Percentiles rank a stretch among this genome's conserved stretches.
These are phyloP conservation scores for Drosophila rellima DNA, from an alignment of 2,888 invertebrate species.

Conservation along the genomic window DNA sequence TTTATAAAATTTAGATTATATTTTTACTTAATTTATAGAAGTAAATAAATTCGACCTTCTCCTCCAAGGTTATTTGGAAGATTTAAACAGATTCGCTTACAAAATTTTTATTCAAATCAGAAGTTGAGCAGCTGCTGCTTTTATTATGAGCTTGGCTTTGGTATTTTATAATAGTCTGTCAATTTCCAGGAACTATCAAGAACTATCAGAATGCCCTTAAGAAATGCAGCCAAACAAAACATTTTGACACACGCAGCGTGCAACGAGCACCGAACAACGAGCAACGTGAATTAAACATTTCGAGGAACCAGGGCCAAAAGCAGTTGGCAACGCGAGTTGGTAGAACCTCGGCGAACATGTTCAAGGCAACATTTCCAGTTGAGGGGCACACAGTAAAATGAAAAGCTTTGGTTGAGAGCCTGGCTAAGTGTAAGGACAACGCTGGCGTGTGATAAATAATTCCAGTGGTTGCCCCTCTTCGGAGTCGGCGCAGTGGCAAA, in stretches of 20 bases:
- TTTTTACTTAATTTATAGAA: no score
- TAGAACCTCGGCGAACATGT: conserved; percentile 20
- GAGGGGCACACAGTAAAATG: conserved; percentile 23
- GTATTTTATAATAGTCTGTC: conserved; percentile 7
- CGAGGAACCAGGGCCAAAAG: conserved; percentile 26
- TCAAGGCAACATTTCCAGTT: conserved; percentile 33
- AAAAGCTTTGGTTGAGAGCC: conserved; percentile 53
- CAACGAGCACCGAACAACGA: neutral
- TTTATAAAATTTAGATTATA: neutral
- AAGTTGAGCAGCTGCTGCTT: neutral
- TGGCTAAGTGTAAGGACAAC: conserved; percentile 23
- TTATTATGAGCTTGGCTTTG: neutral
- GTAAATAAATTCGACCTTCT: no score
- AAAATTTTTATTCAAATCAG: neutral
- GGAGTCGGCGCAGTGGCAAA: conserved; percentile 41
- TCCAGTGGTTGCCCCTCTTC: neutral
- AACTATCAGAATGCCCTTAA: neutral
- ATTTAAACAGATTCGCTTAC: neutral
- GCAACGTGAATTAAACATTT: conserved; percentile 43
- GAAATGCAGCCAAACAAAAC: conserved; percentile 11
- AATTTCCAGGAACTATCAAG: conserved; percentile 9
- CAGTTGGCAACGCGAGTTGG: conserved; percentile 39
- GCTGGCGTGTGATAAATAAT: conserved; percentile 9
- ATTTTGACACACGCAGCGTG: conserved; percentile 10
- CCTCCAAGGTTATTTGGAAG: neutral